phyloP scores from a whole-genome alignment of 2,888 invertebrate species.

The Heliconius ethilla region DNA sequence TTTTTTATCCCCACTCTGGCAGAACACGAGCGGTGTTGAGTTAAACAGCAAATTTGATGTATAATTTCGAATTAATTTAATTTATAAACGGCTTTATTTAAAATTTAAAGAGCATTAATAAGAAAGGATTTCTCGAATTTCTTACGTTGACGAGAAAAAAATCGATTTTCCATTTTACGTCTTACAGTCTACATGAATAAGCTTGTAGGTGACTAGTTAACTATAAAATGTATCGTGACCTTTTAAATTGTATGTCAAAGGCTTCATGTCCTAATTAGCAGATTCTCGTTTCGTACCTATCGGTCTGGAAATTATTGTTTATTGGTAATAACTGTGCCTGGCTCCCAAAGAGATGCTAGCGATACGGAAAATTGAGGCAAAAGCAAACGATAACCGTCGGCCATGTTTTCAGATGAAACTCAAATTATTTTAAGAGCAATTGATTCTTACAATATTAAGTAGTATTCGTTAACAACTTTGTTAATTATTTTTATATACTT shows the following conservation, averaged over 20 bases:
- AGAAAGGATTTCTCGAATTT: too few species aligned
- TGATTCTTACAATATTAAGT: background rate
- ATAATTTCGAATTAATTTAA: too few species aligned
- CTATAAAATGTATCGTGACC: conserved; percentile 60
- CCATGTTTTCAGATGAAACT: conserved; percentile 56
- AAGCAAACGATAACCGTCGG: conserved; percentile 60
- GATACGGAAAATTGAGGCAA: conserved; percentile 79
- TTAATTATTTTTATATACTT: background rate
- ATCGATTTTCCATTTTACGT: too few species aligned
- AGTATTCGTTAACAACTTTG: background rate
- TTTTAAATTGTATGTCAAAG: conserved; percentile 77
- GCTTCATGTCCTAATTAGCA: conserved; percentile 77
- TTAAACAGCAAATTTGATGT: background rate
- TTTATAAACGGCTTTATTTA: too few species aligned
- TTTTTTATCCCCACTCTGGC: too few species aligned
- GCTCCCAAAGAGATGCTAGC: conserved; percentile 57
- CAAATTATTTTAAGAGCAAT: conserved; percentile 42
- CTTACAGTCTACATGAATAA: background rate
- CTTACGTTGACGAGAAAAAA: too few species aligned
- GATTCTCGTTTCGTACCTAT: conserved; percentile 65
- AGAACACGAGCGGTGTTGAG: background rate
- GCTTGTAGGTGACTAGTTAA: background rate
- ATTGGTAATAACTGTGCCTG: conserved; percentile 73
- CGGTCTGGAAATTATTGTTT: conserved; percentile 79
- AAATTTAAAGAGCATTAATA: too few species aligned